A percentile compares a stretch with the other conserved stretches of the same genome.
These are phyloP conservation scores for Megaceryle torquata DNA, from an alignment of 2,113 vertebrate species.

Conservation along the genomic window DNA sequence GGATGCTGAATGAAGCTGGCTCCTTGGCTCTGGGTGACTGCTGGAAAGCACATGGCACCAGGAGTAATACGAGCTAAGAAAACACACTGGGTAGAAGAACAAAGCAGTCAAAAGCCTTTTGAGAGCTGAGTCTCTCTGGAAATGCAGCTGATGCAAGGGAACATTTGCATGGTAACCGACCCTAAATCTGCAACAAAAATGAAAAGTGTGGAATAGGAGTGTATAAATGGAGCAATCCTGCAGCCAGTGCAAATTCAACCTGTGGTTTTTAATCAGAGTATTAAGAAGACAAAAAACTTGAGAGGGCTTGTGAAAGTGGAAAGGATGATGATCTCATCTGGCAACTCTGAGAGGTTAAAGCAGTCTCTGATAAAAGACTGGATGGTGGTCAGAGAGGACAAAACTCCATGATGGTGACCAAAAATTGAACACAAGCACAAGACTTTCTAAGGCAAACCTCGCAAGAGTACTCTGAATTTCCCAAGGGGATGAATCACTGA, in stretches of 20 bases:
- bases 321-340: background rate
- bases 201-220: background rate
- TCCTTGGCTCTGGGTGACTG: background rate
- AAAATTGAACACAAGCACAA: background rate
- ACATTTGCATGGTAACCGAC: background rate
- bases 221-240: background rate
- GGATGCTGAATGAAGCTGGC: background rate
- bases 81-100: background rate
- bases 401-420: background rate
- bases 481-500: background rate
- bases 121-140: background rate
- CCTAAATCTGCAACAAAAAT: background rate
- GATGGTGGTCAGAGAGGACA: background rate
- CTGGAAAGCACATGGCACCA: background rate
- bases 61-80: slow-evolving; percentile 5
- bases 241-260: background rate
- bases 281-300: background rate
- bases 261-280: background rate
- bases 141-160: background rate
- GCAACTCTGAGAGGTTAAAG: background rate
- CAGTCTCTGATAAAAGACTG: background rate
- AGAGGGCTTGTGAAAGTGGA: background rate
- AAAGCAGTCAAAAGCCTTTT: background rate
- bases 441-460: background rate
- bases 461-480: background rate